Base-by-base conservation (phyloP, 2,797 vertebrate species). In the Emys orbicularis region DNA sequence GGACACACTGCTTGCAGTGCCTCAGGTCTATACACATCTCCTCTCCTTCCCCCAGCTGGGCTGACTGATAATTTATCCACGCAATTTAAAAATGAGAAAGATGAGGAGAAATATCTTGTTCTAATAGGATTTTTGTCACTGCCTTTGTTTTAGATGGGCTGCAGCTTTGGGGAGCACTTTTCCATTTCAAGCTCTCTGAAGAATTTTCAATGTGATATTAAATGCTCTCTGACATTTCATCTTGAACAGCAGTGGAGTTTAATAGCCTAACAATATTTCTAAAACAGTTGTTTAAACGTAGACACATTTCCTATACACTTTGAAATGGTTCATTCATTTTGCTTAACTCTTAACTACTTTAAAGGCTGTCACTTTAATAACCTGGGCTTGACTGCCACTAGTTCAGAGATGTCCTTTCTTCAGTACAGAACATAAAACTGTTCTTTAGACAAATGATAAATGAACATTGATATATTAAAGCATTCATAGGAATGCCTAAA, bases 21-120 rank as follows among this genome's bases (percentile, higher is more conserved):
- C 94, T 93, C 93, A 81, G 95, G 96, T 95, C 92, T 83, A 93
- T 83, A 37, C 82, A 87, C 95, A 92, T 97, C 95, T 93, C 13
- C 65, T 87, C 95, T 93, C 86, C 86, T 90, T 87, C 84, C 79
- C 77, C 56, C 86, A 84, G 94, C 74, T 81, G 90, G 2, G 57
- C 94, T 91, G 95, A 90, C 96, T 97, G 94, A 90, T 97, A 97
- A 96, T 96, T 96, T 96, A 95, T 93, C 94, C 34, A 0, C 4
- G 1, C 95, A 97, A 91, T 94, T 96, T 96, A 86, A 94, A 97
- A 95, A 95, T 91, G 92, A 93, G 87, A 47, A 59, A 93, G 80
- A 92, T 86, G 86, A 91, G 92, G 95, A 93, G 88, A 89, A 96
- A 91, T 53, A 79, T 79, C 94, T 47, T 34, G 34, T 79, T 95